Conservation (phyloP, 2,797 vertebrate genomes). For the Sibirionetta formosa region DNA sequence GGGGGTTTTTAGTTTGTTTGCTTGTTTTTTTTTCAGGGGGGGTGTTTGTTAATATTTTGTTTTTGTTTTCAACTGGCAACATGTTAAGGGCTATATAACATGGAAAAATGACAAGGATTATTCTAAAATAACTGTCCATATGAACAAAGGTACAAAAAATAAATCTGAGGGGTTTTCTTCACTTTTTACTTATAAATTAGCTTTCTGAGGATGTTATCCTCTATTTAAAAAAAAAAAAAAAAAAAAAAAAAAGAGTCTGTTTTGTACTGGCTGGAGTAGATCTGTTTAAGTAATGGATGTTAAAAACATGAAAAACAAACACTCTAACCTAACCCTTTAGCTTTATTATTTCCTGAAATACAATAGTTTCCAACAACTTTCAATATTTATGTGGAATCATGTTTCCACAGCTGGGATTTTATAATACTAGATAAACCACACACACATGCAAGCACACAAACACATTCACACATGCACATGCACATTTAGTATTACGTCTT, state of each 20-base stretch:
- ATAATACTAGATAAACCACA: neutral
- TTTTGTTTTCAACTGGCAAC: neutral
- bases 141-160: neutral
- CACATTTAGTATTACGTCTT: fast-evolving
- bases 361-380: neutral
- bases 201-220: neutral
- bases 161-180: neutral
- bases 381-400: neutral
- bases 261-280: neutral
- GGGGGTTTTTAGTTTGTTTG: too few relatives aligned
- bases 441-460: neutral
- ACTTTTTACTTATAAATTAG: neutral
- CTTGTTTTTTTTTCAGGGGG: too few relatives aligned
- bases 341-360: neutral
- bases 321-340: neutral
- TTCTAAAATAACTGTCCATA: neutral
- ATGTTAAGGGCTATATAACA: neutral
- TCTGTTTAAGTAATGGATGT: neutral
- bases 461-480: fast-evolving
- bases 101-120: neutral
- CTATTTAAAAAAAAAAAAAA: neutral
- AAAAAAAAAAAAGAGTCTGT: neutral
- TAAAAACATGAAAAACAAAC: neutral
- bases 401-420: neutral
- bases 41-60: neutral